A percentile compares a stretch with the other conserved stretches of the same genome.
Evolutionary conservation across 2,797 vertebrate species (phyloP).

Genomic region (Schizothorax lantsangensis): DNA sequence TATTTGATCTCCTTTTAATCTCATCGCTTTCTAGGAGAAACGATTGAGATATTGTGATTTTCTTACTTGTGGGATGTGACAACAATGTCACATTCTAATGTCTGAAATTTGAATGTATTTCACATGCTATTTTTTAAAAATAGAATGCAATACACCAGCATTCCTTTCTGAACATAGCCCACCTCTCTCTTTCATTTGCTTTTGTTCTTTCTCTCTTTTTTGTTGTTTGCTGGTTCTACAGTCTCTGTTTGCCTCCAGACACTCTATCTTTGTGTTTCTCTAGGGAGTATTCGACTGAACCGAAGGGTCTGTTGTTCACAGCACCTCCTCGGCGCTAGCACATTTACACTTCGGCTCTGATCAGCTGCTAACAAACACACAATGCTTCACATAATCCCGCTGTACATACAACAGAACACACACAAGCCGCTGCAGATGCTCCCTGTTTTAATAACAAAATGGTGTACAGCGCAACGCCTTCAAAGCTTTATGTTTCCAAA

Average conservation of each 20-base stretch:
- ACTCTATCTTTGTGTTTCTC: constrained; percentile 21
- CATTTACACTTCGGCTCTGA: constrained; percentile 25
- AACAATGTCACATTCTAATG: background rate
- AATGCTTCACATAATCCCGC: background rate
- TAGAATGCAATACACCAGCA: background rate
- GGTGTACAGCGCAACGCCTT: constrained; percentile 19
- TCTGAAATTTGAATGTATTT: background rate
- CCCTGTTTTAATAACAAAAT: constrained; percentile 38
- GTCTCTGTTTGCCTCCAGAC: constrained; percentile 1
- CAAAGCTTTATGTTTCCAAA: constrained; percentile 46
- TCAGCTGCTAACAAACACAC: constrained; percentile 25
- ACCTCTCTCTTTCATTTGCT: background rate
- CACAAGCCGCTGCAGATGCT: background rate
- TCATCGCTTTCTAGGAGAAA: background rate
- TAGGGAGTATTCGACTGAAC: background rate
- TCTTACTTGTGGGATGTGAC: background rate
- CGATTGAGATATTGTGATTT: background rate
- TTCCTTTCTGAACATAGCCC: background rate
- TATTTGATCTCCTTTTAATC: no score
- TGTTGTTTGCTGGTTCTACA: background rate
- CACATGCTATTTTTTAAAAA: background rate
- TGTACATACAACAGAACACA: background rate
- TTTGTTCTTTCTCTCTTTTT: constrained; percentile 1
- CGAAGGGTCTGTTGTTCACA: background rate
- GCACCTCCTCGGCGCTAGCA: background rate